Conservation (phyloP, 2,888 invertebrate genomes). For the Druceiella hillmani region DNA sequence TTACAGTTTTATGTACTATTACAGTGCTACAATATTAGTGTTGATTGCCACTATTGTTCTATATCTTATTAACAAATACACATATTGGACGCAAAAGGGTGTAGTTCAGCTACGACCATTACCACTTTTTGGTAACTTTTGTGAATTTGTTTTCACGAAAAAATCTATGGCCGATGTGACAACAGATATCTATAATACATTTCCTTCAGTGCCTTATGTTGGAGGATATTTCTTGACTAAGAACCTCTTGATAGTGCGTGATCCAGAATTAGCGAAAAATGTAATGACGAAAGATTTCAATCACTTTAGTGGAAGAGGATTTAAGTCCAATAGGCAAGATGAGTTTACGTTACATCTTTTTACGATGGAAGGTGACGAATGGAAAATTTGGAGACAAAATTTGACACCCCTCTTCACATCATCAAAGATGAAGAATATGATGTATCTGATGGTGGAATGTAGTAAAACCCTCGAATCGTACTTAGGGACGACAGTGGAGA, state of each 20-base stretch:
- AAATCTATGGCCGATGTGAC: constrained; percentile 25
- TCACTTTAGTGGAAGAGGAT: constrained; percentile 35
- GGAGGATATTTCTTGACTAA: constrained; percentile 36
- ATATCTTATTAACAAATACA: too few species aligned
- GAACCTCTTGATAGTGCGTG: constrained; percentile 33
- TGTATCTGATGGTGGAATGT: constrained; percentile 33
- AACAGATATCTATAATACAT: constrained; percentile 30
- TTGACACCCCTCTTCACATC: constrained; percentile 35
- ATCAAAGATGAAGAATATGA: constrained; percentile 40
- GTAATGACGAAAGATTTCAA: constrained; percentile 35
- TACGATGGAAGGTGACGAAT: constrained; percentile 32
- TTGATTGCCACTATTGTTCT: too few species aligned
- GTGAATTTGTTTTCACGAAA: constrained; percentile 29
- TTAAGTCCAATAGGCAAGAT: constrained; percentile 22
- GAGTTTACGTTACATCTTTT: constrained; percentile 33
- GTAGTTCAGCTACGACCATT: constrained; percentile 29
- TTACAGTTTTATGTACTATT: too few species aligned
- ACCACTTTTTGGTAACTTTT: constrained; percentile 34
- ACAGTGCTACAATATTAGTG: too few species aligned
- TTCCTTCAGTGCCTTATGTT: constrained; percentile 31
- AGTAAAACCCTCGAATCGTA: too few species aligned
- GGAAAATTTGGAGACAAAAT: constrained; percentile 37
- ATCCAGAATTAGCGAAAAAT: constrained; percentile 33
- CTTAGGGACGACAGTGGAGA: too few species aligned
- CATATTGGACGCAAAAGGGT: constrained; percentile 33